A percentile compares a stretch with the other conserved stretches of the same genome.
Conservation (phyloP, 2,888 invertebrate genomes). For the Pyrgus malvae region DNA sequence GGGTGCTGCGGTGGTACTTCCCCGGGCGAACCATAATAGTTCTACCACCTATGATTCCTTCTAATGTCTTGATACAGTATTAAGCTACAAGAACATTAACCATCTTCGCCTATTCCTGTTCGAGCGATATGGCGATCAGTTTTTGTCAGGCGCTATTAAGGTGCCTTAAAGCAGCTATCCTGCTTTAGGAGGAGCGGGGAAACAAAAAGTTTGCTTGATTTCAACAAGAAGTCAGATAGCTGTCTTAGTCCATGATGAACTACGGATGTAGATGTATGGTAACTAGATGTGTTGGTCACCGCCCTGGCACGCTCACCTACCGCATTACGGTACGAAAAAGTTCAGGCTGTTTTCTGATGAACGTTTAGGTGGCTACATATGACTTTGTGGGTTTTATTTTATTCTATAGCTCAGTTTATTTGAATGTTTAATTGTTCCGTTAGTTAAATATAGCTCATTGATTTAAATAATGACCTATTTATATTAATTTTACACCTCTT, state of each 20-base stretch:
- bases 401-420: too few relatives aligned
- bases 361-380: too few relatives aligned
- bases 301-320: conserved; percentile 38
- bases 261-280: conserved; percentile 38
- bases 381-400: too few relatives aligned
- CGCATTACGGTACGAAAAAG: conserved; percentile 46
- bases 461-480: too few relatives aligned
- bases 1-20: too few relatives aligned
- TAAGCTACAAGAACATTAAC: not conserved
- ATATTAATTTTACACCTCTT: too few relatives aligned
- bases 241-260: not conserved
- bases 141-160: conserved; percentile 20
- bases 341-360: conserved; percentile 24
- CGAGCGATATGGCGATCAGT: conserved; percentile 1
- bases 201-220: conserved; percentile 15
- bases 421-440: too few relatives aligned
- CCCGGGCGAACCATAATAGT: too few relatives aligned
- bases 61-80: not conserved
- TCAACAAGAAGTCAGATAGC: conserved; percentile 10
- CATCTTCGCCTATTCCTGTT: conserved; percentile 1
- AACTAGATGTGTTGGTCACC: conserved; percentile 33
- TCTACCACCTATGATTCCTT: too few relatives aligned
- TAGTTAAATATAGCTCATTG: too few relatives aligned
- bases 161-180: conserved; percentile 3
- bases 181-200: conserved; percentile 1